Evolutionary conservation across 2,797 vertebrate species (phyloP).

Genomic region (Hydrolagus colliei): DNA sequence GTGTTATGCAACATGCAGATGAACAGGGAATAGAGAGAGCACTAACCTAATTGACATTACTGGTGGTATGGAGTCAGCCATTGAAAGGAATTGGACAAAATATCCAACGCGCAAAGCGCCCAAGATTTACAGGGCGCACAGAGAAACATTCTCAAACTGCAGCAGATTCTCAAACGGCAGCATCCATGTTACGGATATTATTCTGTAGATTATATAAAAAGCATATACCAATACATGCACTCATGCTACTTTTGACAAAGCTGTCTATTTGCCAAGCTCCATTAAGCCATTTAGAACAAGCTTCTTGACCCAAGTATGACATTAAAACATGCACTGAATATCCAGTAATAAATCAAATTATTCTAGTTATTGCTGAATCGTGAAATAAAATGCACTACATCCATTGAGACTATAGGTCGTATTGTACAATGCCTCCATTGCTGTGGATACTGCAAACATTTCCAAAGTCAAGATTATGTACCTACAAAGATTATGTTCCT

Average conservation of each 20-base stretch:
- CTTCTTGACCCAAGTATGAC: not conserved
- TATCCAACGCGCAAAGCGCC: not conserved
- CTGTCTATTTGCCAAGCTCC: not conserved
- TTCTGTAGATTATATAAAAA: not conserved
- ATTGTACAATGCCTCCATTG: not conserved
- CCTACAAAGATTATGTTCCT: too few species aligned
- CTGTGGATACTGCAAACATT: not conserved
- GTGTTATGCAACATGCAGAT: conserved; percentile 24
- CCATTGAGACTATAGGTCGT: not conserved
- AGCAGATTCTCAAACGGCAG: not conserved
- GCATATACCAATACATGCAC: not conserved
- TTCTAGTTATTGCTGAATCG: not conserved
- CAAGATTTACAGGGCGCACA: not conserved
- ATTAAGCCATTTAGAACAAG: not conserved
- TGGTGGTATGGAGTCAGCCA: not conserved
- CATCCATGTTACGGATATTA: not conserved
- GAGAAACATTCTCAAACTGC: not conserved
- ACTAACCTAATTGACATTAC: conserved; percentile 3
- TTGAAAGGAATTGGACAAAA: conserved; percentile 5
- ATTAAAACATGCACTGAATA: not conserved
- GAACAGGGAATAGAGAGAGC: not conserved
- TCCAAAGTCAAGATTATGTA: too few species aligned
- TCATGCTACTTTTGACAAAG: not conserved
- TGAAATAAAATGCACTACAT: not conserved
- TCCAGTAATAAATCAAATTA: too few species aligned